Conservation (phyloP, 1,140 invertebrate genomes). For the Drosophila pallidifrons region DNA sequence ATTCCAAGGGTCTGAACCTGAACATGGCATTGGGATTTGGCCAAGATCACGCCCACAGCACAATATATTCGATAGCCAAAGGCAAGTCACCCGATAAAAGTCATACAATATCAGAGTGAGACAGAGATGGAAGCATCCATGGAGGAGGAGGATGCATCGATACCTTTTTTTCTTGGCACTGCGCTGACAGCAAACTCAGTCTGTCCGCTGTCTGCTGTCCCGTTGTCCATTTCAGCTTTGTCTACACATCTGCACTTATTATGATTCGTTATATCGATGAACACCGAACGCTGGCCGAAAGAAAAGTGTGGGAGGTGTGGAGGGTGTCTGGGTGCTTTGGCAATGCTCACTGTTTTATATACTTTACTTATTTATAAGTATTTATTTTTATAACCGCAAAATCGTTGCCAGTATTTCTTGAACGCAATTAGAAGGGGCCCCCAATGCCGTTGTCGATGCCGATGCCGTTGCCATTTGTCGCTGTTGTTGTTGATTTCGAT, state of each 20-base stretch:
- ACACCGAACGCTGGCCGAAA: background rate
- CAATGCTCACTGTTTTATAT: conserved; percentile 44
- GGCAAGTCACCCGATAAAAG: conserved; percentile 55
- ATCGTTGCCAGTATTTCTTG: conserved; percentile 69
- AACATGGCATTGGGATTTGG: conserved; percentile 10
- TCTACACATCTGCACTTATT: conserved; percentile 58
- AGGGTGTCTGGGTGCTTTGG: conserved; percentile 26
- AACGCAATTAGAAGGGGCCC: conserved; percentile 73
- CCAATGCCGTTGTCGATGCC: conserved; percentile 39
- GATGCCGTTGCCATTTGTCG: conserved; percentile 4
- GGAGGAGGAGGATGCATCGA: conserved; percentile 28
- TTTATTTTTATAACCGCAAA: conserved; percentile 61
- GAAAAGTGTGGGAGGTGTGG: background rate
- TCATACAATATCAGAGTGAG: conserved; percentile 16
- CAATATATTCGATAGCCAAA: conserved; percentile 41
- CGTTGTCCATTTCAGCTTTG: conserved; percentile 43
- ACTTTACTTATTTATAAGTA: conserved; percentile 53
- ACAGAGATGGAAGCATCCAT: conserved; percentile 38
- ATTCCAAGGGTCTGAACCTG: conserved; percentile 24
- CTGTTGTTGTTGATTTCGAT: background rate
- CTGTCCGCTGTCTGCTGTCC: conserved; percentile 43
- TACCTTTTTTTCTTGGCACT: conserved; percentile 35
- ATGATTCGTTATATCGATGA: conserved; percentile 42
- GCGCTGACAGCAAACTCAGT: conserved; percentile 49
- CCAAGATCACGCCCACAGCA: conserved; percentile 2